Evolutionary conservation across 2,113 vertebrate species (phyloP), one percentile per base, ranked within the genome.

Genomic region (Sphaerodactylus townsendi): DNA sequence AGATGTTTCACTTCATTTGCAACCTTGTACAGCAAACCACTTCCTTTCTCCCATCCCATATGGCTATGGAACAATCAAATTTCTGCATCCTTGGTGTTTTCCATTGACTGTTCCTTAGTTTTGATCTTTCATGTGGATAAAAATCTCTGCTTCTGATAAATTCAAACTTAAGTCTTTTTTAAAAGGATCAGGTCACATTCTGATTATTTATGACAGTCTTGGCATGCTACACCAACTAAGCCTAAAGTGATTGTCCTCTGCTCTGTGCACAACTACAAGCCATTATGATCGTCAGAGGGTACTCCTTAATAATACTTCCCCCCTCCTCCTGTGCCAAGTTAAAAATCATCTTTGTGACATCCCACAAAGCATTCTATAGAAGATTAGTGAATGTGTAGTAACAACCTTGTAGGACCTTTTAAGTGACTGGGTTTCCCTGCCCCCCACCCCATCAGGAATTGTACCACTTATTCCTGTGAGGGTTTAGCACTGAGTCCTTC

Each of bases 1-100:
- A 89, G 85, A 73, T 80, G 66, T 88, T 93, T 87, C 79, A 72
- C 84, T 91, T 88, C 89, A 93, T 79, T 74, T 78, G 66, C 77
- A 62, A 71, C 46, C 35, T 59, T 71, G 41, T 73, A 84, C 72
- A 73, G 82, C 81, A 88, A 88, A 72, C 77, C 0, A 0, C 86
- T 66, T 85, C 81, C 46, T 53, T 37, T 48, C 14, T 85, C 62
- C 25, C 46, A 23, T 86, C 89, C 68, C 66, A 78, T 50, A 83
- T 65, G 62, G 68, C 7, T n/a, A 17, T 1, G 15, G 35, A 66
- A 74, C 81, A 28, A 53, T n/a, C 8, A 14, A 50, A 69, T 35
- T 46, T 44, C 46, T n/a, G 25, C 56, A 10, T 8, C 15, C 6
- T 62, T 56, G 23, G 35, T 30, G 25, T 7, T 62, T 28, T 30